These are phyloP conservation scores for Pachymerium ferrugineum DNA, from an alignment of 2,888 invertebrate genomes.

Conservation along the genomic window DNA sequence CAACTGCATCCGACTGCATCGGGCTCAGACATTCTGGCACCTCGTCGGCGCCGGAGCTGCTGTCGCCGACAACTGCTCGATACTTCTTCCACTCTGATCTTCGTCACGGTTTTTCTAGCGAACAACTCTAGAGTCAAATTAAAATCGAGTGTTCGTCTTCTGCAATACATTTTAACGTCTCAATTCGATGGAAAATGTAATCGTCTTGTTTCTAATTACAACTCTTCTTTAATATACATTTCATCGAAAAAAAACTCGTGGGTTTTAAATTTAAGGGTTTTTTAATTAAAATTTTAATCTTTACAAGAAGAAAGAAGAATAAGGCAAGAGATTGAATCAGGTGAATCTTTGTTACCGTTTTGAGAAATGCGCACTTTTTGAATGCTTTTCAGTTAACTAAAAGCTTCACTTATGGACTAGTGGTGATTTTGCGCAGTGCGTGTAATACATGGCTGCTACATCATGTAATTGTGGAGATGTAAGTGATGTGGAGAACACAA, in stretches of 20 bases:
- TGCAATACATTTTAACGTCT: background rate
- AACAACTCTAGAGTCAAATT: background rate
- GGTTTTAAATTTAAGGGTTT: too few species aligned
- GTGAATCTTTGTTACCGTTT: too few species aligned
- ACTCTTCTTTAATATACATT: background rate
- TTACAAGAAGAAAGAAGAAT: too few species aligned
- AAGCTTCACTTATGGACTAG: too few species aligned
- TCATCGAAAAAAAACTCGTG: background rate
- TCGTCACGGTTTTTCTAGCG: background rate
- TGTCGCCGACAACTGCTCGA: conserved; percentile 13
- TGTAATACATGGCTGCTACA: too few species aligned
- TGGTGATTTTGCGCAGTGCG: too few species aligned
- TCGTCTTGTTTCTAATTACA: background rate
- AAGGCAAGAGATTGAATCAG: too few species aligned
- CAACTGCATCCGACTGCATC: conserved; percentile 21
- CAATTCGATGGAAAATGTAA: background rate
- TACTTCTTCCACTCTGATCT: conserved; percentile 4
- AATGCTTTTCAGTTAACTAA: too few species aligned
- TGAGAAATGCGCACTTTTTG: too few species aligned
- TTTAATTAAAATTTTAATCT: too few species aligned
- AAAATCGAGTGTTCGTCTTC: background rate
- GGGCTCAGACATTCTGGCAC: conserved; percentile 16
- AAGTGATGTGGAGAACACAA: too few species aligned
- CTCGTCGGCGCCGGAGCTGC: conserved; percentile 11
- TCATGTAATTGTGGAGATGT: too few species aligned